Evolutionary conservation across 2,113 vertebrate genomes (phyloP).

Genomic region (Ctenomys sociabilis): DNA sequence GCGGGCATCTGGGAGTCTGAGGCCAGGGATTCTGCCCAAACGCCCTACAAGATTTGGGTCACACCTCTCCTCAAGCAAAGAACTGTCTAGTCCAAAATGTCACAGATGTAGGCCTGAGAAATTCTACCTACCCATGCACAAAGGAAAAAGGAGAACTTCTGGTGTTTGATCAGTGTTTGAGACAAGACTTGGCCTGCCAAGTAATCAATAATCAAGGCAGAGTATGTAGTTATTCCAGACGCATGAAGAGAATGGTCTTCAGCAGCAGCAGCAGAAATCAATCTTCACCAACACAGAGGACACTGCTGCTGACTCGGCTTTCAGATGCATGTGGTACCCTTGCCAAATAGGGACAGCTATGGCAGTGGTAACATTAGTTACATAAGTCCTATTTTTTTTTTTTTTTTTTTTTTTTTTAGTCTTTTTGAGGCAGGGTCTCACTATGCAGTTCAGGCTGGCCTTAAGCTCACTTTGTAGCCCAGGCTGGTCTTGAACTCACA

Average conservation of each 20-base stretch:
- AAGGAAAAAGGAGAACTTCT: not conserved
- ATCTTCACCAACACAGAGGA: not conserved
- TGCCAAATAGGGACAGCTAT: not conserved
- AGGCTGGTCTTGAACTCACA: too few species aligned
- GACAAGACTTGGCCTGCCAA: not conserved
- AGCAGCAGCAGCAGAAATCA: not conserved
- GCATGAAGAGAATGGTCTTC: not conserved
- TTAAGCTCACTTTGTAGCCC: too few species aligned
- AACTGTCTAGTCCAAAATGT: not conserved
- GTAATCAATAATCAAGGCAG: not conserved
- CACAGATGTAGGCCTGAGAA: not conserved
- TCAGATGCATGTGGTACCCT: fast-evolving
- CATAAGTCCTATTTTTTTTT: too few species aligned
- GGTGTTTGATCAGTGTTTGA: not conserved
- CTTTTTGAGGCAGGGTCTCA: too few species aligned
- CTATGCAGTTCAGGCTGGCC: too few species aligned
- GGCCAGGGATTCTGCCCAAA: not conserved
- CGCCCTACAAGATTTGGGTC: not conserved
- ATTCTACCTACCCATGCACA: not conserved
- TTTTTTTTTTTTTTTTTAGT: too few species aligned
- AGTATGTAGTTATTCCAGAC: not conserved
- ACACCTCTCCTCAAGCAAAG: too few species aligned
- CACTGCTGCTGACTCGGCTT: too few species aligned
- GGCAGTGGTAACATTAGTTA: not conserved
- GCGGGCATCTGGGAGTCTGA: not conserved